Conservation (phyloP, 1,140 invertebrate genomes). For the Penaeus chinensis region DNA sequence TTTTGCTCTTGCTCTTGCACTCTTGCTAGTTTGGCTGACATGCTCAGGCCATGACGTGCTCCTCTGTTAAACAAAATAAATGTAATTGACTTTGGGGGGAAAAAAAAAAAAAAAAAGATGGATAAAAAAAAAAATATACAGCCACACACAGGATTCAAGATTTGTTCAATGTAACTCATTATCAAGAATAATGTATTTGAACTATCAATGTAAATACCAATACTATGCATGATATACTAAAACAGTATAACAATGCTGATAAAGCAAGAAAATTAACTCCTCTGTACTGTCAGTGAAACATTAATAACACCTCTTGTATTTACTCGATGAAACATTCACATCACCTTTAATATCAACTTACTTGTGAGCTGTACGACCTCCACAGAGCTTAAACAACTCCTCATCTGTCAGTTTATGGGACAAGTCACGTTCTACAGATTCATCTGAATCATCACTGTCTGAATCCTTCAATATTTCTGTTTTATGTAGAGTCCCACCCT, state of each 20-base stretch:
- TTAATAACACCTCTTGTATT: slow-evolving; percentile 35
- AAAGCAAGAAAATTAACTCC: too few relatives aligned
- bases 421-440: slow-evolving; percentile 64
- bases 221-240: too few relatives aligned
- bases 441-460: slow-evolving; percentile 69
- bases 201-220: too few relatives aligned
- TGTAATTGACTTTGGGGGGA: neutral
- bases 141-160: too few relatives aligned
- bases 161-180: too few relatives aligned
- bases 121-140: neutral
- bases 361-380: slow-evolving; percentile 84
- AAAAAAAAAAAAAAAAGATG: neutral
- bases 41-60: slow-evolving; percentile 68
- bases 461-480: slow-evolving; percentile 63
- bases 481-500: slow-evolving; percentile 33
- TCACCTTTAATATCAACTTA: slow-evolving; percentile 67
- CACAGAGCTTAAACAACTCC: slow-evolving; percentile 81
- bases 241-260: too few relatives aligned
- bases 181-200: too few relatives aligned
- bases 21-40: slow-evolving; percentile 67
- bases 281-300: too few relatives aligned
- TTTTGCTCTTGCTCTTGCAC: slow-evolving; percentile 67
- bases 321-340: neutral
- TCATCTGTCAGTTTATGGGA: slow-evolving; percentile 76
- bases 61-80: slow-evolving; percentile 64